Evolutionary conservation across 2,888 invertebrate genomes (phyloP).

Genomic region (Isoperla grammatica): DNA sequence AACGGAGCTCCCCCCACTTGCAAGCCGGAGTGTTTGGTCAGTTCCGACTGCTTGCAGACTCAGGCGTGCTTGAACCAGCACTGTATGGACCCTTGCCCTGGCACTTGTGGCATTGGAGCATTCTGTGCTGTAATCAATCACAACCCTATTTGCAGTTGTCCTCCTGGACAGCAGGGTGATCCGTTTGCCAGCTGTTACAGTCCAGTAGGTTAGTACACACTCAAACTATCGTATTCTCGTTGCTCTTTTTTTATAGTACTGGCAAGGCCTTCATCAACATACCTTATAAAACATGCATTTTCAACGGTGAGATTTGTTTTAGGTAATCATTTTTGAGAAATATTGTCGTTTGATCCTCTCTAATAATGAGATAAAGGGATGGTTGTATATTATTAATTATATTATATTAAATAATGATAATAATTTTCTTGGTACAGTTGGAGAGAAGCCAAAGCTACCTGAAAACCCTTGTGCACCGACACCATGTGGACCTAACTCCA

Average conservation of each 20-base stretch:
- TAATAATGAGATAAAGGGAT: too few species aligned
- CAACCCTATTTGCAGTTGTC: constrained; percentile 80
- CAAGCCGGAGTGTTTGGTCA: constrained; percentile 78
- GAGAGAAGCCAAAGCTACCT: constrained; percentile 35
- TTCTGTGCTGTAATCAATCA: constrained; percentile 75
- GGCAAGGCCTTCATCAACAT: background rate
- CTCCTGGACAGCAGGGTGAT: constrained; percentile 68
- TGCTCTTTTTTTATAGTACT: background rate
- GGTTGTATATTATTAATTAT: too few species aligned
- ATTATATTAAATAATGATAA: background rate
- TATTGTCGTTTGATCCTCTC: background rate
- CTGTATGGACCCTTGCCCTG: constrained; percentile 78
- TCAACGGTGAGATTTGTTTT: background rate
- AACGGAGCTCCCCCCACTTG: constrained; percentile 76
- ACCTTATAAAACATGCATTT: too few species aligned
- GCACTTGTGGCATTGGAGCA: constrained; percentile 72
- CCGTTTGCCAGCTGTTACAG: constrained; percentile 66
- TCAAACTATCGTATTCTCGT: too few species aligned
- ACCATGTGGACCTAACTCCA: constrained; percentile 75
- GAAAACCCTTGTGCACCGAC: constrained; percentile 45
- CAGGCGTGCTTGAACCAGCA: constrained; percentile 73
- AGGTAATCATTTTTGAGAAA: background rate
- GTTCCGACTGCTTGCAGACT: constrained; percentile 73
- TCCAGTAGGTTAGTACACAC: constrained; percentile 23
- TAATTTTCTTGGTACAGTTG: constrained; percentile 33